Conservation (phyloP, 2,888 invertebrate genomes). For the Desoria tigrina region DNA sequence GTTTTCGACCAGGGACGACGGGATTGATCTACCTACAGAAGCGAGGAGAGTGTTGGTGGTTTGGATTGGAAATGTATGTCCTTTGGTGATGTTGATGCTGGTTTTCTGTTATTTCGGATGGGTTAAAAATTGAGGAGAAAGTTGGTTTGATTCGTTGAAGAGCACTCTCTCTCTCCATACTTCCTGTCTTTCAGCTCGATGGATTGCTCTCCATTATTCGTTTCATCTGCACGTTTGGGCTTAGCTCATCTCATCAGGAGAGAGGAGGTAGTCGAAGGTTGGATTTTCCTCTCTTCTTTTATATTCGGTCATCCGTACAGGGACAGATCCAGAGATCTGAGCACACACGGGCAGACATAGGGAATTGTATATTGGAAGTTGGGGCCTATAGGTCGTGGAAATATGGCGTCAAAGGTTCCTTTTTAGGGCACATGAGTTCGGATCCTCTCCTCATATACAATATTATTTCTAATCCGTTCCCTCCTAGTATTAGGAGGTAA, state of each 20-base stretch:
- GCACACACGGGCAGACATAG: too few species aligned
- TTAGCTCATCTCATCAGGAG: slow-evolving; percentile 39
- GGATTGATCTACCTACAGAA: too few species aligned
- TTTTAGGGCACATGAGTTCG: too few species aligned
- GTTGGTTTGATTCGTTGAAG: slow-evolving; percentile 35
- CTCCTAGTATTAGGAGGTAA: background rate
- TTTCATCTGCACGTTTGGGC: slow-evolving; percentile 44
- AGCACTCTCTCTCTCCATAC: slow-evolving; percentile 31
- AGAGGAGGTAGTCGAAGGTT: background rate
- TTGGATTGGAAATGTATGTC: too few species aligned
- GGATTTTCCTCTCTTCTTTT: slow-evolving; percentile 20
- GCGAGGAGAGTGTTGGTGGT: too few species aligned
- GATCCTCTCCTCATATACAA: too few species aligned
- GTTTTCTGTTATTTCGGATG: background rate
- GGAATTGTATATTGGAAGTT: too few species aligned
- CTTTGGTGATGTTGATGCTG: background rate
- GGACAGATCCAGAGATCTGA: background rate
- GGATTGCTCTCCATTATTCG: slow-evolving; percentile 45
- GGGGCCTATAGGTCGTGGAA: too few species aligned
- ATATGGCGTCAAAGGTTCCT: too few species aligned
- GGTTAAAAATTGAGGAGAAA: slow-evolving; percentile 25
- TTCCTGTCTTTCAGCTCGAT: slow-evolving; percentile 46
- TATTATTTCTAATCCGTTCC: too few species aligned
- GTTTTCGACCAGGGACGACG: too few species aligned
- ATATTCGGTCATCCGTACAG: slow-evolving; percentile 18